Conservation (phyloP, 2,797 vertebrate species). For the Scomberomorus guttatus region DNA sequence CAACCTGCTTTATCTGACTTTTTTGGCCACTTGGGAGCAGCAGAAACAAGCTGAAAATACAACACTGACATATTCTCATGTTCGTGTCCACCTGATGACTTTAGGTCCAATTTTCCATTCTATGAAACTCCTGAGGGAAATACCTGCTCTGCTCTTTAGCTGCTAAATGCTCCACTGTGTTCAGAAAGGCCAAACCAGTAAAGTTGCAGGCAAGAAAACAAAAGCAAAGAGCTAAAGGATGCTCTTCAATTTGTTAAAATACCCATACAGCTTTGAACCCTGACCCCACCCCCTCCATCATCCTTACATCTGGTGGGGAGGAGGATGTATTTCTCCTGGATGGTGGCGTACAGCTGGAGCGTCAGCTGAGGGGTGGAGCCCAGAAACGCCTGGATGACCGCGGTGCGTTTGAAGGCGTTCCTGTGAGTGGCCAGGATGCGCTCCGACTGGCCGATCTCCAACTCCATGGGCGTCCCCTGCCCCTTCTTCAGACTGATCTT, state of each 20-base stretch:
- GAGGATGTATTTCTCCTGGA: slow-evolving; percentile 90
- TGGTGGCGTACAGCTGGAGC: slow-evolving; percentile 93
- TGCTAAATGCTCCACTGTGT: neutral
- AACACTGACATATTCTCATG: no score
- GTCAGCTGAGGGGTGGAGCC: slow-evolving; percentile 97
- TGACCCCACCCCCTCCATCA: no score
- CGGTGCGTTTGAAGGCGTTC: slow-evolving; percentile 95
- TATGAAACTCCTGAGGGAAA: no score
- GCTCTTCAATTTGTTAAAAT: neutral
- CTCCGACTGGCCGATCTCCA: slow-evolving; percentile 93
- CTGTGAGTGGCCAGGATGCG: slow-evolving; percentile 91
- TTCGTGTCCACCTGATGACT: no score
- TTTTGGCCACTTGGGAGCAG: neutral
- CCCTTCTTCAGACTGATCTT: slow-evolving; percentile 90
- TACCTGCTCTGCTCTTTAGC: neutral
- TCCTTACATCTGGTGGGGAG: slow-evolving; percentile 86
- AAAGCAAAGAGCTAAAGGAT: no score
- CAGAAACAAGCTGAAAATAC: neutral
- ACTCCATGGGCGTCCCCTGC: slow-evolving; percentile 87
- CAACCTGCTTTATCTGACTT: neutral
- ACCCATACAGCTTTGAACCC: neutral
- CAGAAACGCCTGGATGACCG: slow-evolving; percentile 97
- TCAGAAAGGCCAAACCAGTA: no score
- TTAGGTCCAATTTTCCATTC: neutral
- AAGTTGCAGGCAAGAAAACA: no score